These are phyloP conservation scores for Dicrurus megarhynchus DNA, from an alignment of 2,113 vertebrate species.

Conservation along the genomic window DNA sequence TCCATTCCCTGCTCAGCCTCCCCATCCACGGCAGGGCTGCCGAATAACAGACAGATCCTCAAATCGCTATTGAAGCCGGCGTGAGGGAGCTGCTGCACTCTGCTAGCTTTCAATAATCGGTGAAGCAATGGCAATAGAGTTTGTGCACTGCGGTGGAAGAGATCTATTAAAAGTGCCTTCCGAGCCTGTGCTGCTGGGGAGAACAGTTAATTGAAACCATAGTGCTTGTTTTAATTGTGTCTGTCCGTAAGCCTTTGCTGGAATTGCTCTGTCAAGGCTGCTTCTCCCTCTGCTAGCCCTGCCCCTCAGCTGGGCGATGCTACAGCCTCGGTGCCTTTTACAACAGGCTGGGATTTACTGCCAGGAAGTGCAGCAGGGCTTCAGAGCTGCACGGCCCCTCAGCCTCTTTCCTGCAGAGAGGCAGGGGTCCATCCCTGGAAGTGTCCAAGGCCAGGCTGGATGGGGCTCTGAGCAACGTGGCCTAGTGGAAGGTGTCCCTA, in stretches of 20 bases:
- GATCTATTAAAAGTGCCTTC: slow-evolving; percentile 66
- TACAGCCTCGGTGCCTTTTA: rapidly evolving
- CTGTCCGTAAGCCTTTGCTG: not conserved
- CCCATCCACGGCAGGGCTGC: not conserved
- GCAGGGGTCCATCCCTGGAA: not conserved
- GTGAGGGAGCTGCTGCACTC: slow-evolving; percentile 60
- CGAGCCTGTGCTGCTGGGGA: slow-evolving; percentile 25
- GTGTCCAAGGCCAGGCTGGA: not conserved
- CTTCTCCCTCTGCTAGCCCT: not conserved
- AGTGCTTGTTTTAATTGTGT: slow-evolving; percentile 60
- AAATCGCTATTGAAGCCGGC: slow-evolving; percentile 28
- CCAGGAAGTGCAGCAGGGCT: not conserved
- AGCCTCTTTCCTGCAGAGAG: not conserved
- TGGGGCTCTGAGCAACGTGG: not conserved
- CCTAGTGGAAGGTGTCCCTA: not conserved
- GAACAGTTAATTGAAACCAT: slow-evolving; percentile 66
- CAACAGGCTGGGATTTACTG: not conserved
- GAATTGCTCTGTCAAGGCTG: not conserved
- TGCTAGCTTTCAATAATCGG: slow-evolving; percentile 57
- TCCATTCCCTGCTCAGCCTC: not conserved
- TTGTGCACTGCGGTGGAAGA: slow-evolving; percentile 66
- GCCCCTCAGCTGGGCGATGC: not conserved
- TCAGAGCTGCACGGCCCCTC: not conserved
- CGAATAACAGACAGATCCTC: slow-evolving; percentile 37
- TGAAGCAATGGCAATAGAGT: slow-evolving; percentile 50